Evolutionary conservation across 2,888 invertebrate genomes (phyloP).

Genomic region (Phania funesta): DNA sequence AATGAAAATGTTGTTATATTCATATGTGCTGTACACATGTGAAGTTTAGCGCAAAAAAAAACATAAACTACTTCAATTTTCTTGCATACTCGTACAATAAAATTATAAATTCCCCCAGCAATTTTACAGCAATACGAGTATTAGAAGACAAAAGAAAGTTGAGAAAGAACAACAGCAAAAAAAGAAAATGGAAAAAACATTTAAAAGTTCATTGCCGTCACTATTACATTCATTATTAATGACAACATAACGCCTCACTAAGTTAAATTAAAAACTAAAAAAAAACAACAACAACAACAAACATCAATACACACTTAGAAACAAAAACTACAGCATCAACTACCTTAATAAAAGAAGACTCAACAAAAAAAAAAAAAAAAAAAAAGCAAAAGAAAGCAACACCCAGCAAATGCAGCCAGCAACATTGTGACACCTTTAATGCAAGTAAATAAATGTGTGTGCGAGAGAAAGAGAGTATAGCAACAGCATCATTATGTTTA

Average conservation of each 20-base stretch:
- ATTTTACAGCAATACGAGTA: not conserved
- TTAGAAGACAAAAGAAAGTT: slow-evolving; percentile 33
- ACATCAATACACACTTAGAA: slow-evolving; percentile 63
- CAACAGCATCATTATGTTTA: slow-evolving; percentile 71
- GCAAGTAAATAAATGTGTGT: not conserved
- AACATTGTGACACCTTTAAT: slow-evolving; percentile 50
- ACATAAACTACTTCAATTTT: slow-evolving; percentile 41
- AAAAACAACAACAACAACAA: slow-evolving; percentile 19
- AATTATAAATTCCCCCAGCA: slow-evolving; percentile 42
- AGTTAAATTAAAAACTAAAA: slow-evolving; percentile 54
- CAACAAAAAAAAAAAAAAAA: not conserved
- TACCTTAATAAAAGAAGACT: not conserved
- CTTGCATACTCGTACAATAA: slow-evolving; percentile 3
- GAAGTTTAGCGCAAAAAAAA: slow-evolving; percentile 8
- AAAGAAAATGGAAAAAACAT: slow-evolving; percentile 70
- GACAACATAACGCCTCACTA: slow-evolving; percentile 71
- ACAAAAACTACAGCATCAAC: slow-evolving; percentile 45
- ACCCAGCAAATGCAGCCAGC: slow-evolving; percentile 17
- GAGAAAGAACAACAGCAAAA: slow-evolving; percentile 8
- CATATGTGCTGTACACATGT: slow-evolving; percentile 22
- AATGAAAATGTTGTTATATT: not conserved
- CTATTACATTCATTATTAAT: slow-evolving; percentile 78
- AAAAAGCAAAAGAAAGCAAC: not conserved
- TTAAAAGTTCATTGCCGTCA: slow-evolving; percentile 80
- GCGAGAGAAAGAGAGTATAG: not conserved